phyloP scores from a whole-genome alignment of 2,888 invertebrate genomes.

The Rhagium mordax region DNA sequence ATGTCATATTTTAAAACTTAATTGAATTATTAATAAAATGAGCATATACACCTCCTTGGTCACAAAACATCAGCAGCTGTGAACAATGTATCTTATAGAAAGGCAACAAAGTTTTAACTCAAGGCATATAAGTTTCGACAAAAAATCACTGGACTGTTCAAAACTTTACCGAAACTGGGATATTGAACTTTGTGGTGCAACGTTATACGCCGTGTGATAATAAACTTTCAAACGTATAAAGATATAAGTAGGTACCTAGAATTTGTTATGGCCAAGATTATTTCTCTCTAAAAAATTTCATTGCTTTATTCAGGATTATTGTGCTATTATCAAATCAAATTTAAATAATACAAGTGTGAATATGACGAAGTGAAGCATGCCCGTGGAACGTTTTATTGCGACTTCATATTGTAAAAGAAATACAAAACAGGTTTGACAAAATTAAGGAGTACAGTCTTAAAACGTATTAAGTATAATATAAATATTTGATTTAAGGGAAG shows the following conservation, averaged over 20 bases:
- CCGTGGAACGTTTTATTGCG: too few relatives aligned
- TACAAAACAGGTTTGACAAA: too few relatives aligned
- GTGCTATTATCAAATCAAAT: too few relatives aligned
- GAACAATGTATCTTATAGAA: not conserved
- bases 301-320: too few relatives aligned
- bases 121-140: constrained; percentile 1
- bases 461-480: too few relatives aligned
- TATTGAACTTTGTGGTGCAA: constrained; percentile 1
- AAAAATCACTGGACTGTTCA: constrained; percentile 10
- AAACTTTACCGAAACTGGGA: not conserved
- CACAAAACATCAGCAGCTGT: not conserved
- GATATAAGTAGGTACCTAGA: not conserved
- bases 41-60: not conserved
- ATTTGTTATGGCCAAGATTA: not conserved
- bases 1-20: too few relatives aligned
- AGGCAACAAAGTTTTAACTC: constrained; percentile 4
- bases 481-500: too few relatives aligned
- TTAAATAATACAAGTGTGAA: too few relatives aligned
- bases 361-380: too few relatives aligned
- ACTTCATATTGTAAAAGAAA: too few relatives aligned
- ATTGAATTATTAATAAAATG: too few relatives aligned
- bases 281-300: not conserved
- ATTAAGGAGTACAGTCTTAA: too few relatives aligned
- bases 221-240: not conserved
- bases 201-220: not conserved